A percentile compares a stretch with the other conserved stretches of the same genome.
These are phyloP conservation scores for Propithecus perrieri DNA, from an alignment of 2,797 vertebrate species.

Conservation along the genomic window DNA sequence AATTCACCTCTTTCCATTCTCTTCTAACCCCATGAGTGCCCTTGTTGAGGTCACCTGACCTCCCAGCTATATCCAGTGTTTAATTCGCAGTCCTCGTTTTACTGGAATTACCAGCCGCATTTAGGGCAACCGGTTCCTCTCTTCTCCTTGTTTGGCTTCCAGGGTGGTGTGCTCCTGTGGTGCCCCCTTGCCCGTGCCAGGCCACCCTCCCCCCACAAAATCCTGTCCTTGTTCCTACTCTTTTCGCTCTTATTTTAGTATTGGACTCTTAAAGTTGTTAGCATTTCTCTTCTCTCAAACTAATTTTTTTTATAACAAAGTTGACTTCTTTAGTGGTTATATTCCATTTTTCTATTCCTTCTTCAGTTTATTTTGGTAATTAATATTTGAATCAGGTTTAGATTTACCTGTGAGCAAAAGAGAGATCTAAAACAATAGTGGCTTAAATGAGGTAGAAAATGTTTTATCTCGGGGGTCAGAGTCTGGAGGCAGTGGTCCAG, in stretches of 20 bases:
- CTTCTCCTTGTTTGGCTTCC: background rate
- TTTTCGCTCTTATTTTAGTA: background rate
- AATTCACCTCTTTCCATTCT: background rate
- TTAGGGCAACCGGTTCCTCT: background rate
- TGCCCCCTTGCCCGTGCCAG: background rate
- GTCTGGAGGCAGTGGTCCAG: background rate
- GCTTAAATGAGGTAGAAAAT: background rate
- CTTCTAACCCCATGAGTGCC: background rate
- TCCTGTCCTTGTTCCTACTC: background rate
- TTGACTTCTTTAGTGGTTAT: background rate
- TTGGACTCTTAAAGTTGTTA: fast-evolving
- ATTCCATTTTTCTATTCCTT: background rate
- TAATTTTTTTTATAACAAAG: background rate
- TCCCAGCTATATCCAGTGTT: background rate
- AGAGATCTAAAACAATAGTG: background rate
- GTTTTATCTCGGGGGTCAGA: background rate
- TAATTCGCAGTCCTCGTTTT: background rate
- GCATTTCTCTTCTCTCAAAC: background rate
- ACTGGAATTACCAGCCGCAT: background rate
- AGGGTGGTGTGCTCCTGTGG: background rate
- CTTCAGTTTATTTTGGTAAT: background rate
- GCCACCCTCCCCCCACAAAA: too few relatives aligned
- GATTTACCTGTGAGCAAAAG: background rate
- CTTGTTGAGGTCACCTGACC: background rate
- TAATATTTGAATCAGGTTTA: background rate